Evolutionary conservation across 2,797 vertebrate species (phyloP).

Genomic region (Phrynocephalus guinanensis): DNA sequence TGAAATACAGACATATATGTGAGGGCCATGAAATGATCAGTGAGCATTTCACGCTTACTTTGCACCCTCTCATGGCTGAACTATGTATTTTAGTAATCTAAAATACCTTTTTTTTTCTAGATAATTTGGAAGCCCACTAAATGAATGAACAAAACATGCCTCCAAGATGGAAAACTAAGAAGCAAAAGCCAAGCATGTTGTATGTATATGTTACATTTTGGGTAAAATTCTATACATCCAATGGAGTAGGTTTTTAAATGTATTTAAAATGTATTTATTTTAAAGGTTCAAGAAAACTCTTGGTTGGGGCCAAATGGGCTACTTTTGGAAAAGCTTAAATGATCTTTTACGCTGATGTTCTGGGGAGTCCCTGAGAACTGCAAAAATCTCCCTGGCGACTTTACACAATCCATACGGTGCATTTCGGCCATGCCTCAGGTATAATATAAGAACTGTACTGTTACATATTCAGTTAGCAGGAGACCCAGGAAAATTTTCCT

Average conservation of each 20-base stretch:
- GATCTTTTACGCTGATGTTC: too few species aligned
- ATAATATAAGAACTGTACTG: too few species aligned
- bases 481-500: too few species aligned
- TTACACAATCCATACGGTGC: too few species aligned
- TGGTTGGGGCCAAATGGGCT: not conserved
- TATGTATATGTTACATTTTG: not conserved
- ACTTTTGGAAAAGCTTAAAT: too few species aligned
- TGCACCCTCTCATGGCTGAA: constrained; percentile 58
- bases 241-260: not conserved
- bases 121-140: constrained; percentile 35
- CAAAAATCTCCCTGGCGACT: too few species aligned
- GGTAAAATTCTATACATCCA: not conserved
- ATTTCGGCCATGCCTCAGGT: too few species aligned
- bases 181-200: not conserved
- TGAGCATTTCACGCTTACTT: constrained; percentile 53
- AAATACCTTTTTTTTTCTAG: constrained; percentile 56
- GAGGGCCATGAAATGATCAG: constrained; percentile 27
- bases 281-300: not conserved
- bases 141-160: constrained; percentile 29
- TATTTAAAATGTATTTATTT: not conserved
- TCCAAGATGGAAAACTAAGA: not conserved
- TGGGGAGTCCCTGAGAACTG: too few species aligned
- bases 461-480: too few species aligned
- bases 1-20: constrained; percentile 24
- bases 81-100: constrained; percentile 47